These are phyloP conservation scores for Platyscapa corneri DNA, from an alignment of 1,140 invertebrate species.

Conservation along the genomic window DNA sequence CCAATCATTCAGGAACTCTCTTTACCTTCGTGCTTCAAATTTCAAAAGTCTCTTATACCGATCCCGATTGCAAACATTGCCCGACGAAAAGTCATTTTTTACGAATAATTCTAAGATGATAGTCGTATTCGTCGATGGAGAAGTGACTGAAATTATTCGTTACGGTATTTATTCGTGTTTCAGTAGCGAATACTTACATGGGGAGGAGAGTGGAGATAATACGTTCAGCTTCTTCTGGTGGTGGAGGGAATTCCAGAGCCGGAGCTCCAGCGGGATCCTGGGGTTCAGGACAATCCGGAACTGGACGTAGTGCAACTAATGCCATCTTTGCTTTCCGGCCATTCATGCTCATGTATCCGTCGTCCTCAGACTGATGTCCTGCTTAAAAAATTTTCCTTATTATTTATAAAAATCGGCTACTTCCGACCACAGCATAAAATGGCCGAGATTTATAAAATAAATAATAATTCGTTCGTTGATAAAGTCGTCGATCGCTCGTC, in stretches of 20 bases:
- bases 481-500: too few species aligned
- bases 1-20: too few species aligned
- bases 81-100: too few species aligned
- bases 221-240: conserved; percentile 83
- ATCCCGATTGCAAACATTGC: too few species aligned
- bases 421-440: background rate
- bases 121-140: too few species aligned
- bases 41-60: too few species aligned
- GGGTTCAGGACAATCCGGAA: conserved; percentile 77
- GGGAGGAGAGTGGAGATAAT: conserved; percentile 84
- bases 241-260: conserved; percentile 78
- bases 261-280: conserved; percentile 76
- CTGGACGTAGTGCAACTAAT: conserved; percentile 79
- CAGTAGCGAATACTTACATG: too few species aligned
- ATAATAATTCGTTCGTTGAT: too few species aligned
- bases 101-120: too few species aligned
- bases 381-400: background rate
- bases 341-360: conserved; percentile 93
- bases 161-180: too few species aligned
- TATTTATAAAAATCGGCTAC: background rate
- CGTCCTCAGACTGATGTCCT: conserved; percentile 89
- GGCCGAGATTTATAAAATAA: too few species aligned
- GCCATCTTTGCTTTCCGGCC: conserved; percentile 84
- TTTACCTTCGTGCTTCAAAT: background rate
- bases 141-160: too few species aligned